A percentile compares a stretch with the other conserved stretches of the same genome.
Evolutionary conservation across 2,113 vertebrate species (phyloP).

Genomic region (Rhabdornis inornatus): DNA sequence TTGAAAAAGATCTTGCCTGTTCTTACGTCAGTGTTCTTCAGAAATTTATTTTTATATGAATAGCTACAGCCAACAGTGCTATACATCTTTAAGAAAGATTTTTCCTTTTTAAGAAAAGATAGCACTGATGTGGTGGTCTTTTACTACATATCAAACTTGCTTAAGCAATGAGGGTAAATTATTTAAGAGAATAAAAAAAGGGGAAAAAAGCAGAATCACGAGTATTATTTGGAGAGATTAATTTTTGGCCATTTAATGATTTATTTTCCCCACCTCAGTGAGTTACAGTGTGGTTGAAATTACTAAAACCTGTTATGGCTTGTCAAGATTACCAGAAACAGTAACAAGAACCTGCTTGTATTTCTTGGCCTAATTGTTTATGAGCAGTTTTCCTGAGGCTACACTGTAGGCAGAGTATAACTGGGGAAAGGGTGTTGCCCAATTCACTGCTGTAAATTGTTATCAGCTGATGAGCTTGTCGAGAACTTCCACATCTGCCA

Average conservation of each 20-base stretch:
- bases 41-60: neutral
- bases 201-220: neutral
- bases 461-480: neutral
- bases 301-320: neutral
- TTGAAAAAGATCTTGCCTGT: neutral
- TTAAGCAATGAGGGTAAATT: neutral
- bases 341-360: neutral
- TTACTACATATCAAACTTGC: neutral
- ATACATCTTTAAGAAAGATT: neutral
- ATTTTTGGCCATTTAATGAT: neutral
- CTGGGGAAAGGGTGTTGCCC: neutral
- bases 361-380: neutral
- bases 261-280: neutral
- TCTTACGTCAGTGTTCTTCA: neutral
- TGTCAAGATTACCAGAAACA: neutral
- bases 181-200: neutral
- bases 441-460: neutral
- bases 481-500: neutral
- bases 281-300: neutral
- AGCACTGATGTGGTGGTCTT: neutral
- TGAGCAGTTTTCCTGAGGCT: neutral
- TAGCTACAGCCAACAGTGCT: neutral
- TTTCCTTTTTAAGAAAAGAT: neutral
- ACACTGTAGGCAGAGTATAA: neutral
- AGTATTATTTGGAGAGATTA: neutral